phyloP scores from a whole-genome alignment of 53 echinoderm and acorn worm genomes.

The Pentamera pediparva region DNA sequence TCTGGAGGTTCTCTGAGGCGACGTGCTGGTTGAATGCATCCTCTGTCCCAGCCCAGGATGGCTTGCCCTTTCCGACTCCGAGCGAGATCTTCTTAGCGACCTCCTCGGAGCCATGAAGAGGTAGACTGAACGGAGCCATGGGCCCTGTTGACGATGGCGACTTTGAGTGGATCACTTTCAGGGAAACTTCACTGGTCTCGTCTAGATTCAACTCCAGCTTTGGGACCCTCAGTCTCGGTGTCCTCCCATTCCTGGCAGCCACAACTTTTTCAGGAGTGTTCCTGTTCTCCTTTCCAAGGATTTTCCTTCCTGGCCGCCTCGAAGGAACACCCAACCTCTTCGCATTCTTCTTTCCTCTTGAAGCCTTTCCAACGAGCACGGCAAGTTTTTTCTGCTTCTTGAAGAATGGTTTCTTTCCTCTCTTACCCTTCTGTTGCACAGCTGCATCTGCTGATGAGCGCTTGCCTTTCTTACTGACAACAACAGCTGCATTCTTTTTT shows the following conservation, averaged over 20 bases:
- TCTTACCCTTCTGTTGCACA: too few relatives aligned
- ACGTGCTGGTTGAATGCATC: constrained; percentile 30
- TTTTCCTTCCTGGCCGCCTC: too few relatives aligned
- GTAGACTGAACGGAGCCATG: constrained; percentile 8
- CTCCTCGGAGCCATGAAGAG: neutral
- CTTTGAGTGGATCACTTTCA: constrained; percentile 26
- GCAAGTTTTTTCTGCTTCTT: too few relatives aligned
- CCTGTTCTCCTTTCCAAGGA: too few relatives aligned
- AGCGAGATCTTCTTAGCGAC: neutral
- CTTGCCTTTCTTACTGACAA: too few relatives aligned
- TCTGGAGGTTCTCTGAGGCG: constrained; percentile 18
- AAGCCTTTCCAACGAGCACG: too few relatives aligned
- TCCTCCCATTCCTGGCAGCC: neutral
- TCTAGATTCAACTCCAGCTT: constrained; percentile 24
- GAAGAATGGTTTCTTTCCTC: too few relatives aligned
- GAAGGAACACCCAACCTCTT: too few relatives aligned
- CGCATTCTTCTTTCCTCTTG: too few relatives aligned
- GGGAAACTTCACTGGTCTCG: constrained; percentile 19
- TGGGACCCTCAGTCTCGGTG: neutral
- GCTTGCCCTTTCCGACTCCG: constrained; percentile 13
- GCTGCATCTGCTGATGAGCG: too few relatives aligned
- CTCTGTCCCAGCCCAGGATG: constrained; percentile 27
- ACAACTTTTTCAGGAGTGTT: neutral
- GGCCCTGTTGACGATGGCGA: neutral
- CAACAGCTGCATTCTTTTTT: too few relatives aligned